These are phyloP conservation scores for Anarrhichthys ocellatus DNA, from an alignment of 2,113 vertebrate species.

Conservation along the genomic window DNA sequence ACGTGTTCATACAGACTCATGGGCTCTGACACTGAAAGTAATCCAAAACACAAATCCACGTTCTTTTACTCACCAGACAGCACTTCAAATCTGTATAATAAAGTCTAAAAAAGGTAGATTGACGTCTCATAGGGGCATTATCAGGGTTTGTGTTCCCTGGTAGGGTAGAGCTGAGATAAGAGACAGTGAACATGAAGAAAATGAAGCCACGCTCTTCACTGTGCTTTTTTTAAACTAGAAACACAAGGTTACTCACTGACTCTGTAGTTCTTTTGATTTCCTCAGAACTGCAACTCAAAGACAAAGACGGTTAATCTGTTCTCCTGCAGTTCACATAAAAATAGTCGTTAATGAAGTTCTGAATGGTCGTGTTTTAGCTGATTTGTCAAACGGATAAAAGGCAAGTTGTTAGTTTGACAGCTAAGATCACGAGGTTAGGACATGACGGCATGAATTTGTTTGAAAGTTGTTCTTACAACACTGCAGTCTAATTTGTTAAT, in stretches of 20 bases:
- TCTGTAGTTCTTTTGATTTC: constrained; percentile 26
- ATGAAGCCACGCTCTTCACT: neutral
- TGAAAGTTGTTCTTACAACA: constrained; percentile 40
- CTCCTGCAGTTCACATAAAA: constrained; percentile 52
- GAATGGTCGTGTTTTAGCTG: constrained; percentile 34
- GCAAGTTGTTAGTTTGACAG: constrained; percentile 54
- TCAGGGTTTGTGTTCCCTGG: constrained; percentile 29
- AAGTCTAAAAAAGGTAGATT: constrained; percentile 40
- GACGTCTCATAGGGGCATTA: constrained; percentile 26
- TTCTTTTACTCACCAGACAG: constrained; percentile 58
- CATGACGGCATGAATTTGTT: constrained; percentile 31
- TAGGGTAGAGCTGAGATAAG: constrained; percentile 26
- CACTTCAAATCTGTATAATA: constrained; percentile 40
- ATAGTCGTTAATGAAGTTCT: constrained; percentile 53
- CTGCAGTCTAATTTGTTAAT: constrained; percentile 47
- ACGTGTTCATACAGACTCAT: constrained; percentile 73
- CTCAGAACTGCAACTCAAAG: constrained; percentile 42
- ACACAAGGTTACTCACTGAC: constrained; percentile 28
- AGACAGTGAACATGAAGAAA: constrained; percentile 25
- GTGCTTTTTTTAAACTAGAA: constrained; percentile 27
- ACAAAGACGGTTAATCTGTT: constrained; percentile 41
- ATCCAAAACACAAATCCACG: constrained; percentile 61
- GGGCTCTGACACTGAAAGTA: constrained; percentile 62
- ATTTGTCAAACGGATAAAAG: constrained; percentile 47
- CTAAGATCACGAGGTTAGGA: constrained; percentile 23